These are phyloP conservation scores for Eupithecia insigniata DNA, from an alignment of 2,888 invertebrate genomes.

Conservation along the genomic window DNA sequence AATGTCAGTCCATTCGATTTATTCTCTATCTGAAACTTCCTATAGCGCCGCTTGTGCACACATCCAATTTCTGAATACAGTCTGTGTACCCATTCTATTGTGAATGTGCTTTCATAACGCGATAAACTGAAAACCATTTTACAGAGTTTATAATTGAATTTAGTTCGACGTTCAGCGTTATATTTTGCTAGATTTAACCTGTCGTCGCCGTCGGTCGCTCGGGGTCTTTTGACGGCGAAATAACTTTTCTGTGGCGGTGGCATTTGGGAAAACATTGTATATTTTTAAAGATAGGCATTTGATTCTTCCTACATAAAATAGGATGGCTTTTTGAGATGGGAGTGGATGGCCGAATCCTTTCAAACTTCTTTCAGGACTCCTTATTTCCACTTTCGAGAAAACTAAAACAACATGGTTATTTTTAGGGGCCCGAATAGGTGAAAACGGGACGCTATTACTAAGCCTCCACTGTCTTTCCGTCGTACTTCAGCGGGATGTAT, in stretches of 20 bases:
- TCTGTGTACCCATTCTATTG: neutral
- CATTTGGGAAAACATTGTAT: neutral
- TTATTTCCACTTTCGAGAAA: no score
- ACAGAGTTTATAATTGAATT: neutral
- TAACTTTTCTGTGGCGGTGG: no score
- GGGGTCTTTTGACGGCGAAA: neutral
- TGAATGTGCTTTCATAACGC: neutral
- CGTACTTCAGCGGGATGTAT: no score
- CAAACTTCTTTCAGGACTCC: no score
- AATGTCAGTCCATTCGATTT: conserved; percentile 27
- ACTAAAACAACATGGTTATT: no score
- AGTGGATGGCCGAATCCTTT: no score
- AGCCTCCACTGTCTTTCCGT: no score
- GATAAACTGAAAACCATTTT: neutral
- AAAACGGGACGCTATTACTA: no score
- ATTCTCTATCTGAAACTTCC: conserved; percentile 39
- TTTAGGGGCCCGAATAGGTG: no score
- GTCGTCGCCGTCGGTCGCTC: neutral
- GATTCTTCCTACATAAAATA: neutral
- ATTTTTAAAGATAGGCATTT: neutral
- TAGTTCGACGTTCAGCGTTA: neutral
- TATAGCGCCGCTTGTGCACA: conserved; percentile 26
- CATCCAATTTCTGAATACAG: neutral
- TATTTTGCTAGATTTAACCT: neutral
- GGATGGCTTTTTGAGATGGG: no score